Evolutionary conservation across 2,888 invertebrate genomes (phyloP), one percentile per base, ranked within the genome.

Genomic region (Microchrysa polita): DNA sequence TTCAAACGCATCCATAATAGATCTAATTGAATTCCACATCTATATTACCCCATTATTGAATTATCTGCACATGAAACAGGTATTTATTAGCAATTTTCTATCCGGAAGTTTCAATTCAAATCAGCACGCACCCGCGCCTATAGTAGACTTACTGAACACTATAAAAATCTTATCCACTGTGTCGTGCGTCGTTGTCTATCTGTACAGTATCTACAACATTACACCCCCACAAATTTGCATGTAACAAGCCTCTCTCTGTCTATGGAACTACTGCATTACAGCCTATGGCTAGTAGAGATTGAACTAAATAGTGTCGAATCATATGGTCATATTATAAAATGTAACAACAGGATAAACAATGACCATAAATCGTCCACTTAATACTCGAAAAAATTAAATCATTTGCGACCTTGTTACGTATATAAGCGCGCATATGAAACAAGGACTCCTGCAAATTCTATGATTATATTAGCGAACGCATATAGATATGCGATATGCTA

Each of bases 301-400:
- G 67, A n/a, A 20, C 18, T 40, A 69, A 55, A 69, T 69, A 44
- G 16, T n/a, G 12, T n/a, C 20, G 18, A 40, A 55, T 69, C 69
- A 55, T 69, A n/a, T 20, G 40, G 40, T 69, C 69, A 55, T 69
- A n/a, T 20, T 40, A 20, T 60, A 60, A 7, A 72, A 59, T 34
- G 27, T 34, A 34, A 7, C 27, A 72, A 59, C 73, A 75, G 73
- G 73, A 73, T 75, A 73, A 72, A 67, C 73, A 72, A 73, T 73
- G 72, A 75, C 42, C 72, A 75, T 75, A 73, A 73, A 75, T 75
- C 67, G 73, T 75, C 71, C 67, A 75, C 42, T 69, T 55, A 40
- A 22, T 69, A 12, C 12, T 69, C n/a, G 34, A 40, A 69, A 57
- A 69, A 69, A 69, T 69, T 69, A 69, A 69, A 55, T 69, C 69